A percentile compares a stretch with the other conserved stretches of the same genome.
These are phyloP conservation scores for Ditula angustiorana DNA, from an alignment of 2,888 invertebrate genomes.

Conservation along the genomic window DNA sequence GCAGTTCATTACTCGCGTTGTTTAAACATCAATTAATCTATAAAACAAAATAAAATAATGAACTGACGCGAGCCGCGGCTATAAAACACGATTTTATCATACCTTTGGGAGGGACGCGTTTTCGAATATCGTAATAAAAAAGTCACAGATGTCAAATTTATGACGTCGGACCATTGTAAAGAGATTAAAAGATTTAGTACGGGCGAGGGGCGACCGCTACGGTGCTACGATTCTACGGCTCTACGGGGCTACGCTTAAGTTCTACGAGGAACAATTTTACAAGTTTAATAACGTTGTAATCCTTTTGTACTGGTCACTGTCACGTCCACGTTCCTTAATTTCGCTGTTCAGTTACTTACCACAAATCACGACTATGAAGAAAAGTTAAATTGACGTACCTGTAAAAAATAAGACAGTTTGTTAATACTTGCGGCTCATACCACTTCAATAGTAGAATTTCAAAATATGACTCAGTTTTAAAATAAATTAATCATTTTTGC, in stretches of 20 bases:
- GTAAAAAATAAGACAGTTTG: slow-evolving; percentile 18
- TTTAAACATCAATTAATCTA: slow-evolving; percentile 70
- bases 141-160: slow-evolving; percentile 85
- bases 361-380: background rate
- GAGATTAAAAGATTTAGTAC: slow-evolving; percentile 84
- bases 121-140: slow-evolving; percentile 85
- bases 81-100: slow-evolving; percentile 85
- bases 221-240: slow-evolving; percentile 45
- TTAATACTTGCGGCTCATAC: background rate
- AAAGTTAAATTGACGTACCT: slow-evolving; percentile 30
- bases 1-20: slow-evolving; percentile 39
- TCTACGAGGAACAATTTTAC: slow-evolving; percentile 61
- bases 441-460: background rate
- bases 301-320: slow-evolving; percentile 54
- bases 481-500: too few relatives aligned
- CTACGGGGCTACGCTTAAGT: slow-evolving; percentile 49
- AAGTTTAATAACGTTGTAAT: slow-evolving; percentile 66
- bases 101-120: slow-evolving; percentile 81
- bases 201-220: slow-evolving; percentile 59
- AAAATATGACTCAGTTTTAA: background rate
- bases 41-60: slow-evolving; percentile 79
- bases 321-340: slow-evolving; percentile 32
- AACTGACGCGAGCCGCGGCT: slow-evolving; percentile 73
- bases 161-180: slow-evolving; percentile 83
- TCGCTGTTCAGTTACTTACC: slow-evolving; percentile 25